phyloP scores from a whole-genome alignment of 2,113 vertebrate genomes.

The Urocynchramus pylzowi region DNA sequence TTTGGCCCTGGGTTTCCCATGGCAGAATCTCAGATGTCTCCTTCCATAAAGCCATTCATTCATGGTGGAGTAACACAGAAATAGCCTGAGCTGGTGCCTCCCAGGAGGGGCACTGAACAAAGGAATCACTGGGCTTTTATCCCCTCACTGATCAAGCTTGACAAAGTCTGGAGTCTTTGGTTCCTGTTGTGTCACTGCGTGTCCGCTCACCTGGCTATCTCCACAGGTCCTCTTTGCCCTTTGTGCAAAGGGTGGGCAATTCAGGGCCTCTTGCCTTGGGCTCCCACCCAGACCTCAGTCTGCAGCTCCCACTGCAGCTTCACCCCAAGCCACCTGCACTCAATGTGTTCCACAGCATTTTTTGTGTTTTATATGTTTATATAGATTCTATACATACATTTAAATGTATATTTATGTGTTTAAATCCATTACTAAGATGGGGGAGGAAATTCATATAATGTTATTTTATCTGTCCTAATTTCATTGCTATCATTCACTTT shows the following conservation, averaged over 20 bases:
- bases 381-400: neutral
- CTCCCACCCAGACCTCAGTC: neutral
- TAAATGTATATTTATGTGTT: neutral
- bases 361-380: neutral
- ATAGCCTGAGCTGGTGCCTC: fast-evolving
- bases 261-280: fast-evolving
- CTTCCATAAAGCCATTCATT: neutral
- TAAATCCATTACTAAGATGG: neutral
- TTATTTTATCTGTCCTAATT: neutral
- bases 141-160: neutral
- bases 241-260: neutral
- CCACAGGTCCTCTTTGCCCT: fast-evolving
- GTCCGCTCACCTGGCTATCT: fast-evolving
- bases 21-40: neutral
- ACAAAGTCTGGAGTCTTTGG: neutral
- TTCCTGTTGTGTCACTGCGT: neutral
- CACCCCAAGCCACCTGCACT: neutral
- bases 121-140: neutral
- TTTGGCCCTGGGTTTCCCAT: fast-evolving
- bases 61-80: neutral
- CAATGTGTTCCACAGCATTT: neutral
- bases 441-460: neutral
- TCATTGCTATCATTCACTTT: neutral
- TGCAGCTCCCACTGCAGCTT: neutral
- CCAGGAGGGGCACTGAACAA: neutral